These are phyloP conservation scores for Oncorhynchus tshawytscha DNA, from an alignment of 2,113 vertebrate genomes.

Conservation along the genomic window DNA sequence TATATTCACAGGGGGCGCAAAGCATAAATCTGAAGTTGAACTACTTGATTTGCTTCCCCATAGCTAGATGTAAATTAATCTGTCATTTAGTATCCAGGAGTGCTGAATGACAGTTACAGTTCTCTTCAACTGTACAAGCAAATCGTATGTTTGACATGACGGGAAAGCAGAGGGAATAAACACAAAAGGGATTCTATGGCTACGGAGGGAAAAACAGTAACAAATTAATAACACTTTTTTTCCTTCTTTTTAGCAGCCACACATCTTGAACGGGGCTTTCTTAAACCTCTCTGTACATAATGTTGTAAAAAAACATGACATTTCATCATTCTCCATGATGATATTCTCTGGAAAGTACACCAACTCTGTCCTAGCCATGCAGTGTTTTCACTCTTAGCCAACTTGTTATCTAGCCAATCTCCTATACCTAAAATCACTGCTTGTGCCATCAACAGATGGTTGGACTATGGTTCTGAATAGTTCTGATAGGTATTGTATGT, in stretches of 20 bases:
- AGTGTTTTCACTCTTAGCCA: conserved; percentile 4
- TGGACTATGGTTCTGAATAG: neutral
- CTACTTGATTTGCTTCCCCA: conserved; percentile 17
- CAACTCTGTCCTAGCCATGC: neutral
- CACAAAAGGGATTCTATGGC: conserved; percentile 11
- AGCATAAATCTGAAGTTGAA: neutral
- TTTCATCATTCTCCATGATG: neutral
- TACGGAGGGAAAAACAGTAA: conserved; percentile 20
- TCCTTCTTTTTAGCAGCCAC: neutral
- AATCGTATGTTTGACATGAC: neutral
- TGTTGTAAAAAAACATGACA: neutral
- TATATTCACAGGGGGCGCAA: neutral
- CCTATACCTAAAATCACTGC: neutral
- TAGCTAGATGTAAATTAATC: conserved; percentile 16
- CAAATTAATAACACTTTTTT: neutral
- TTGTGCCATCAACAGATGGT: neutral
- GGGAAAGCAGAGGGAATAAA: conserved; percentile 15
- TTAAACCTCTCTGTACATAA: neutral
- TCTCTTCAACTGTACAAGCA: conserved; percentile 5
- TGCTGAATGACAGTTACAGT: conserved; percentile 15
- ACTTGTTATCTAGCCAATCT: conserved; percentile 2
- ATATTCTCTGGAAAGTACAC: neutral
- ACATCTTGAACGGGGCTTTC: conserved; percentile 33
- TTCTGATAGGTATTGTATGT: neutral
- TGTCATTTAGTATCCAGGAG: conserved; percentile 7